These are phyloP conservation scores for Junonia oenone DNA, from an alignment of 2,888 invertebrate genomes.

Conservation along the genomic window DNA sequence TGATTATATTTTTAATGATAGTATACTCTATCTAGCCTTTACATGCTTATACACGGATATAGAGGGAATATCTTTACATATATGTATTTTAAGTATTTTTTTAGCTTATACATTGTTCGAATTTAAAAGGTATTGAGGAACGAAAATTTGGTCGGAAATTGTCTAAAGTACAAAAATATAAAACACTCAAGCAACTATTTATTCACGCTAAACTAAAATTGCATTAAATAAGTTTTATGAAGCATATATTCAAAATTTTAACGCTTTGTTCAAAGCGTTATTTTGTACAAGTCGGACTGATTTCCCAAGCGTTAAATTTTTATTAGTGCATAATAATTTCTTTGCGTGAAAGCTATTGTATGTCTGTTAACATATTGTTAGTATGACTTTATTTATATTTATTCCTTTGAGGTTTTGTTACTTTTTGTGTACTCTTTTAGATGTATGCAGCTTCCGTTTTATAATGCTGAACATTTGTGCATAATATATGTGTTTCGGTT, in stretches of 20 bases:
- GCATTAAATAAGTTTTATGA: background rate
- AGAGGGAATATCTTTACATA: too few species aligned
- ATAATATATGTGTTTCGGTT: too few species aligned
- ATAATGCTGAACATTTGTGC: too few species aligned
- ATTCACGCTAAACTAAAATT: background rate
- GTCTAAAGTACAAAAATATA: too few species aligned
- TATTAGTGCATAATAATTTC: background rate
- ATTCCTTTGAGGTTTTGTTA: background rate
- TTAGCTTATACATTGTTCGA: too few species aligned
- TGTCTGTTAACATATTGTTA: background rate
- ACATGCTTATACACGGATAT: too few species aligned
- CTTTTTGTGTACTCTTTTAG: background rate
- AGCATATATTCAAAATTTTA: background rate
- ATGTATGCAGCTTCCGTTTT: background rate
- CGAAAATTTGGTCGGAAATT: too few species aligned
- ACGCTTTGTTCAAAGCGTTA: background rate
- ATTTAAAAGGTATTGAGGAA: too few species aligned
- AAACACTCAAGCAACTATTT: too few species aligned
- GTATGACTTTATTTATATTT: background rate
- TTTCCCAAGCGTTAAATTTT: constrained; percentile 2
- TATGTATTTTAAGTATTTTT: too few species aligned
- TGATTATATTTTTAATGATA: too few species aligned
- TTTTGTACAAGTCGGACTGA: background rate
- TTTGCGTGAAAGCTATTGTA: background rate
- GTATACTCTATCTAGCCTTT: too few species aligned